Percentiles rank a stretch among this genome's conserved stretches.
phyloP scores from a whole-genome alignment of 2,113 vertebrate species.

The Oreochromis niloticus region DNA sequence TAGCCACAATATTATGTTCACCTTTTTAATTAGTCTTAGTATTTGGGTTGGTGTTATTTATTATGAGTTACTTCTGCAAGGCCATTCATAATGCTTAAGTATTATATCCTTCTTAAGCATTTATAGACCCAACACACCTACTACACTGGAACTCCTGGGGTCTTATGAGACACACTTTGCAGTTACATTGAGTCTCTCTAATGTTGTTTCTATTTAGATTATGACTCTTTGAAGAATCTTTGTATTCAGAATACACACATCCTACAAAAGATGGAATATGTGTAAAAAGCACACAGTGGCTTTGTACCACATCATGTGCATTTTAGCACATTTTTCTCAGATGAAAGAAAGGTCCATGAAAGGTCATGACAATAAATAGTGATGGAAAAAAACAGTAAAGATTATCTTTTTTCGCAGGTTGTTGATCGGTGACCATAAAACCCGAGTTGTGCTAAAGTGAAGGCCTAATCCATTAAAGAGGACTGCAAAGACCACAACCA shows the following conservation, averaged over 20 bases:
- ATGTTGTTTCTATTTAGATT: neutral
- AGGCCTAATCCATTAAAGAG: neutral
- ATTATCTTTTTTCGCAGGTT: slow-evolving; percentile 26
- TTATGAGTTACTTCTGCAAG: neutral
- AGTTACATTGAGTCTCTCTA: neutral
- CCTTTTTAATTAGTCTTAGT: neutral
- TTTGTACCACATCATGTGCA: neutral
- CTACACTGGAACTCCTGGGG: neutral
- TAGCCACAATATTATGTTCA: neutral
- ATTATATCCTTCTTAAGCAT: neutral
- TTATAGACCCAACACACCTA: neutral
- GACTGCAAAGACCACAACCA: neutral
- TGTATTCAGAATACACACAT: neutral
- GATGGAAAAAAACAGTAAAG: neutral
- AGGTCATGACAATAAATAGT: neutral
- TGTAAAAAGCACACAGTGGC: neutral
- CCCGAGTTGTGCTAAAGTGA: slow-evolving; percentile 55
- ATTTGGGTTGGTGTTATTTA: neutral
- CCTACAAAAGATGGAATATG: neutral
- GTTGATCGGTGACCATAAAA: slow-evolving; percentile 62
- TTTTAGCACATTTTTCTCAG: neutral
- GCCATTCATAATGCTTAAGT: neutral
- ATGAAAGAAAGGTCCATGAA: neutral
- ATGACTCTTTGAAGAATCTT: neutral
- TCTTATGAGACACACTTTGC: neutral